Percentiles rank a stretch among this genome's conserved stretches.
Evolutionary conservation across 2,888 invertebrate genomes (phyloP).

Genomic region (Drosophila koepferae): DNA sequence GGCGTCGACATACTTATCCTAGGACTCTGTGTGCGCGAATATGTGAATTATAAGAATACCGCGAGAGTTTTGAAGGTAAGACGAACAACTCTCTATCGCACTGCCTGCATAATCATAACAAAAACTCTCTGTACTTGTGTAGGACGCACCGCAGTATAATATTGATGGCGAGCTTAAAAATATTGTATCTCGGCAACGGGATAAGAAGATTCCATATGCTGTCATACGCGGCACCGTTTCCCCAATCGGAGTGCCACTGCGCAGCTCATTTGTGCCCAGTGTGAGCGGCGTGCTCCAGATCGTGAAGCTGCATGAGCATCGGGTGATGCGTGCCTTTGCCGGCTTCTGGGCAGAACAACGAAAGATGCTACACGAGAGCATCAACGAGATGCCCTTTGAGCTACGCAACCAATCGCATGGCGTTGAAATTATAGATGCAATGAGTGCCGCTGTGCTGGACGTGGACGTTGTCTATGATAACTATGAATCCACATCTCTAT

Average conservation of each 20-base stretch:
- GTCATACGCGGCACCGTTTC: conserved; percentile 91
- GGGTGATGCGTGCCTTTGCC: conserved; percentile 92
- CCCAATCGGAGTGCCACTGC: conserved; percentile 91
- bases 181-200: conserved; percentile 88
- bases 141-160: conserved; percentile 90
- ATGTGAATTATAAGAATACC: conserved; percentile 90
- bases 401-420: conserved; percentile 87
- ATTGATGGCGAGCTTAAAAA: conserved; percentile 88
- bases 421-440: conserved; percentile 91
- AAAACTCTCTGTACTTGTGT: conserved; percentile 36
- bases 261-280: conserved; percentile 90
- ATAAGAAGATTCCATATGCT: conserved; percentile 90
- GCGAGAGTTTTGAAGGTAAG: conserved; percentile 90
- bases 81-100: not conserved
- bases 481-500: conserved; percentile 91
- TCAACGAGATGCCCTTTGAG: conserved; percentile 92
- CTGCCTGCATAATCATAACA: conserved; percentile 29
- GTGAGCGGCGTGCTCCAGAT: conserved; percentile 93
- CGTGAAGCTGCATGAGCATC: conserved; percentile 92
- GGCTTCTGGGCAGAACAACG: conserved; percentile 95
- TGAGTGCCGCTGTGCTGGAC: conserved; percentile 90
- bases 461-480: conserved; percentile 92
- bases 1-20: conserved; percentile 91
- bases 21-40: conserved; percentile 90
- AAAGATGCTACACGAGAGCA: conserved; percentile 91